Conservation (phyloP, 1,140 invertebrate species). For the Druon quercuslanigerum region DNA sequence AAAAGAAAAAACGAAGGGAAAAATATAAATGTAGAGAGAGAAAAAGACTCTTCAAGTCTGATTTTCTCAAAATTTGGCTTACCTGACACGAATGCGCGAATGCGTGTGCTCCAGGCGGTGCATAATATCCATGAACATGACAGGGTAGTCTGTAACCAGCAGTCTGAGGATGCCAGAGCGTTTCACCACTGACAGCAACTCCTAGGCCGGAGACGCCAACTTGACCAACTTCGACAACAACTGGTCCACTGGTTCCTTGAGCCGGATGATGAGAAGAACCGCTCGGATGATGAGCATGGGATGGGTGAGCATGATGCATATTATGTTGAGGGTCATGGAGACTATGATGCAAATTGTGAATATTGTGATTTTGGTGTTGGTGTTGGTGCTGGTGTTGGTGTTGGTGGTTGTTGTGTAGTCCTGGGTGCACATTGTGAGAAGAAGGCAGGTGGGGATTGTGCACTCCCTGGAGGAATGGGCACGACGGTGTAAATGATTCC, state of each 20-base stretch:
- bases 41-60: too few species aligned
- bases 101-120: constrained; percentile 65
- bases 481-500: constrained; percentile 62
- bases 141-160: constrained; percentile 70
- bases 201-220: constrained; percentile 69
- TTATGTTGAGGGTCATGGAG: constrained; percentile 62
- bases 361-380: constrained; percentile 37
- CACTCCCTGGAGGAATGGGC: constrained; percentile 62
- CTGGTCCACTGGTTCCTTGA: constrained; percentile 66
- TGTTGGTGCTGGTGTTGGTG: constrained; percentile 44
- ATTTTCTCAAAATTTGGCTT: constrained; percentile 7
- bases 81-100: constrained; percentile 72
- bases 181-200: constrained; percentile 66
- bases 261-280: constrained; percentile 67
- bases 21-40: too few species aligned
- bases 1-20: too few species aligned
- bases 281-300: constrained; percentile 63
- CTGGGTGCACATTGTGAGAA: constrained; percentile 64
- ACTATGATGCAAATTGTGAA: constrained; percentile 59
- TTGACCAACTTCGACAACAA: constrained; percentile 70
- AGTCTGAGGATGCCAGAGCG: constrained; percentile 69
- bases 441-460: constrained; percentile 62
- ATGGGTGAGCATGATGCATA: constrained; percentile 65
- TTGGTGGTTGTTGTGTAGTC: constrained; percentile 58
- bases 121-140: constrained; percentile 68